These are phyloP conservation scores for Eucidaris tribuloides DNA, from an alignment of 35 echinoderm and acorn worm species.

Conservation along the genomic window DNA sequence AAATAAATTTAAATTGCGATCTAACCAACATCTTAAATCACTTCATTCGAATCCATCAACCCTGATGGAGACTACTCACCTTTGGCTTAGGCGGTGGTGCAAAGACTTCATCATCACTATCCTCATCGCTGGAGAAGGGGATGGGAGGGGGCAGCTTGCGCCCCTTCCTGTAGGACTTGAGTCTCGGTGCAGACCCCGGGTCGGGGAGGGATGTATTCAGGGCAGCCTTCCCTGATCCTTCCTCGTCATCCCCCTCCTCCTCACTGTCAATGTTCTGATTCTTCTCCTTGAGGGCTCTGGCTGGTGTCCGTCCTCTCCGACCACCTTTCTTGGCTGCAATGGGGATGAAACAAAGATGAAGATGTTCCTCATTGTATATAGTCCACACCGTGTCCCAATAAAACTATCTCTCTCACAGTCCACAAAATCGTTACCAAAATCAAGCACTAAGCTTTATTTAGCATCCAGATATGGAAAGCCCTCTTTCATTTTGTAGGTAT, in stretches of 20 bases:
- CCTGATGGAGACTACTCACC: too few relatives aligned
- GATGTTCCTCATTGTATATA: too few relatives aligned
- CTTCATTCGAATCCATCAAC: too few relatives aligned
- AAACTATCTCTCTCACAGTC: too few relatives aligned
- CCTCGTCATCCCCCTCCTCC: conserved; percentile 25
- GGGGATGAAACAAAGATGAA: too few relatives aligned
- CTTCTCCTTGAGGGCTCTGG: neutral
- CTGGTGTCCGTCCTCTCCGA: neutral
- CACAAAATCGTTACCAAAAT: too few relatives aligned
- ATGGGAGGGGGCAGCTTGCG: conserved; percentile 50
- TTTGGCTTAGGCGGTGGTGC: conserved; percentile 4
- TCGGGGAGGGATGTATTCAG: conserved; percentile 25
- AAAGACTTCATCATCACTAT: conserved; percentile 79
- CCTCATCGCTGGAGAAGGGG: conserved; percentile 83
- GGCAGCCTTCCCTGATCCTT: conserved; percentile 18
- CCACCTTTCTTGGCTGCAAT: conserved; percentile 22
- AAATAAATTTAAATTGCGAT: too few relatives aligned
- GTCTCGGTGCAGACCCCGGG: conserved; percentile 27
- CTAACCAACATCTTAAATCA: too few relatives aligned
- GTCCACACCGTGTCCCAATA: too few relatives aligned
- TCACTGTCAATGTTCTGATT: neutral
- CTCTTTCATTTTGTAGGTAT: too few relatives aligned
- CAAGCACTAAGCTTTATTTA: too few relatives aligned
- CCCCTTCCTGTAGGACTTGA: conserved; percentile 29
- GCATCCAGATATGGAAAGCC: too few relatives aligned